Percentiles rank a stretch among this genome's conserved stretches.
phyloP scores from a whole-genome alignment of 1,140 invertebrate genomes.

The Drosophila tani region DNA sequence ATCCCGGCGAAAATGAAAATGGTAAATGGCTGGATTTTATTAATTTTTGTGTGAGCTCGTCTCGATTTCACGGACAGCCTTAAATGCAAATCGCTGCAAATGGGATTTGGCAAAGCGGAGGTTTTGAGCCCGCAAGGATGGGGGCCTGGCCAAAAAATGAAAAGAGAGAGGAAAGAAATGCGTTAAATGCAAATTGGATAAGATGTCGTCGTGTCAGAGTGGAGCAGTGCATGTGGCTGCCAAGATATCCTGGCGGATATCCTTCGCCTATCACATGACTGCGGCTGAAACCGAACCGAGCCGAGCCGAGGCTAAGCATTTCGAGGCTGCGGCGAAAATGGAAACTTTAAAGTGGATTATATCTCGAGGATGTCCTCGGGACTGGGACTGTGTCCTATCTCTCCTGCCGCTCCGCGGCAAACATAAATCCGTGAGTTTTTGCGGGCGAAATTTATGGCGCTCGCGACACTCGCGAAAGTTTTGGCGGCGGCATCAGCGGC shows the following conservation, averaged over 20 bases:
- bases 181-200: slow-evolving; percentile 84
- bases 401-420: slow-evolving; percentile 58
- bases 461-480: slow-evolving; percentile 76
- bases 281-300: slow-evolving; percentile 54
- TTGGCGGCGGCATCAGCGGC: slow-evolving; percentile 62
- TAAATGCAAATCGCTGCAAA: slow-evolving; percentile 78
- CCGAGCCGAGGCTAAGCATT: slow-evolving; percentile 9
- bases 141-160: slow-evolving; percentile 12
- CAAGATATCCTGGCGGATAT: slow-evolving; percentile 74
- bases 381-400: slow-evolving; percentile 43
- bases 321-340: slow-evolving; percentile 52
- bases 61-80: slow-evolving; percentile 76
- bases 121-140: slow-evolving; percentile 4
- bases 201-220: slow-evolving; percentile 58
- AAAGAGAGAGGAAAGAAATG: slow-evolving; percentile 58
- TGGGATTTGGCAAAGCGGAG: slow-evolving; percentile 62
- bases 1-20: slow-evolving; percentile 24
- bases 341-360: slow-evolving; percentile 84
- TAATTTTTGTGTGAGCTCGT: slow-evolving; percentile 67
- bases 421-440: slow-evolving; percentile 84
- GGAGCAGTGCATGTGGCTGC: slow-evolving; percentile 34
- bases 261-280: slow-evolving; percentile 61
- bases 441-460: slow-evolving; percentile 76
- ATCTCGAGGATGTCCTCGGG: slow-evolving; percentile 43
- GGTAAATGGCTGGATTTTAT: slow-evolving; percentile 53